Evolutionary conservation across 2,888 invertebrate species (phyloP), one percentile per base, ranked within the genome.

Genomic region (Sminthurinus aureus): DNA sequence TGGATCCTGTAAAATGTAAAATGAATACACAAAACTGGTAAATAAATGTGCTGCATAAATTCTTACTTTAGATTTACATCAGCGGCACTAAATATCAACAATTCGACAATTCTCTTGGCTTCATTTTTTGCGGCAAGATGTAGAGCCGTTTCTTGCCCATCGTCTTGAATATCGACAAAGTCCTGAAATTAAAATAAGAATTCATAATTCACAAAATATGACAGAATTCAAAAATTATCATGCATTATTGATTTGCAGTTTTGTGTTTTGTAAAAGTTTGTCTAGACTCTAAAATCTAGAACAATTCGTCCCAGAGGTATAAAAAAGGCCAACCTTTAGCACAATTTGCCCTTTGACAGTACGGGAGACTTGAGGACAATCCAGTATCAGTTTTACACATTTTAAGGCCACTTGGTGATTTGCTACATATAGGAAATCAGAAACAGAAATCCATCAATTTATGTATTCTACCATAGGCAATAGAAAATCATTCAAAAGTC

Each of bases 91-190:
- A 71, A 71, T 11, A 83, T 83, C 2, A 83, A 26, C 6, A 67
- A 52, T 20, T 83, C 83, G 1, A 76, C 77, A 20, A 83, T 73
- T 71, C 71, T 78, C 50, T 67, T 73, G 2, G 69, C 71, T 79
- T 83, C 83, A 52, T 67, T 67, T 58, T 76, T 77, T 6, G 83
- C 83, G n/a, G 83, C 83, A 15, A 77, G 78, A 52, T 83, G 83
- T 0, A 83, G 24, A 11, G 83, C 83, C 0, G 83, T 83, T 52
- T 83, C 77, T 8, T 52, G 18, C 22, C 4, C 15, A 11, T 20
- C 20, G 24, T 83, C 83, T 73, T 78, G 78, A 18, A 71, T 64
- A 58, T 83, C 83, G 2, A 83, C 22, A 51, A 78, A 79, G 13
- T 51, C 4, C 51, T 74, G 8, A 58, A 58, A 58, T 6, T 6